phyloP scores from a whole-genome alignment of 2,888 invertebrate species.

The Chirona hameri region DNA sequence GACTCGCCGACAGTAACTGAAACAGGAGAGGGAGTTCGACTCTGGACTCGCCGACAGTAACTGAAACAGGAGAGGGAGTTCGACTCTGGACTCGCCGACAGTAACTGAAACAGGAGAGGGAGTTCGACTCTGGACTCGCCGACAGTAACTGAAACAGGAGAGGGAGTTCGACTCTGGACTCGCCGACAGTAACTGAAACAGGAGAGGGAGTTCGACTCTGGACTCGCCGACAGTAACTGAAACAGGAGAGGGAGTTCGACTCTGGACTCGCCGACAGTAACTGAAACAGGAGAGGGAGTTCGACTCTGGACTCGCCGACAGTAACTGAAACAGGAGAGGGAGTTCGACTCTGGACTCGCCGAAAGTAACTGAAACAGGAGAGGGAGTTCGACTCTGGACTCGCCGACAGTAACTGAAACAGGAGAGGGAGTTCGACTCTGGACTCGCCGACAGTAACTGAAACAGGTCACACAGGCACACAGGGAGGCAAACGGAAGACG shows the following conservation, averaged over 20 bases:
- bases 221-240: constrained; percentile 51
- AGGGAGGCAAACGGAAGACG: no score
- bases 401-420: constrained; percentile 50
- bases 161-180: constrained; percentile 50
- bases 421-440: constrained; percentile 50
- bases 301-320: constrained; percentile 49
- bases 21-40: constrained; percentile 49
- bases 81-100: constrained; percentile 49
- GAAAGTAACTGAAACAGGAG: constrained; percentile 50
- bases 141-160: constrained; percentile 50
- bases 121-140: constrained; percentile 50
- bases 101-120: constrained; percentile 50
- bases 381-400: constrained; percentile 50
- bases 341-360: constrained; percentile 50
- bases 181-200: constrained; percentile 50
- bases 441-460: constrained; percentile 51
- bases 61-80: constrained; percentile 51
- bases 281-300: constrained; percentile 51
- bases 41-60: constrained; percentile 50
- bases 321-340: constrained; percentile 50
- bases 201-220: constrained; percentile 50
- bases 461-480: constrained; percentile 36
- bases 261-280: constrained; percentile 50
- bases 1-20: constrained; percentile 51
- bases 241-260: constrained; percentile 49